phyloP scores from a whole-genome alignment of 2,888 invertebrate genomes.

The Sminthurides aquaticus region DNA sequence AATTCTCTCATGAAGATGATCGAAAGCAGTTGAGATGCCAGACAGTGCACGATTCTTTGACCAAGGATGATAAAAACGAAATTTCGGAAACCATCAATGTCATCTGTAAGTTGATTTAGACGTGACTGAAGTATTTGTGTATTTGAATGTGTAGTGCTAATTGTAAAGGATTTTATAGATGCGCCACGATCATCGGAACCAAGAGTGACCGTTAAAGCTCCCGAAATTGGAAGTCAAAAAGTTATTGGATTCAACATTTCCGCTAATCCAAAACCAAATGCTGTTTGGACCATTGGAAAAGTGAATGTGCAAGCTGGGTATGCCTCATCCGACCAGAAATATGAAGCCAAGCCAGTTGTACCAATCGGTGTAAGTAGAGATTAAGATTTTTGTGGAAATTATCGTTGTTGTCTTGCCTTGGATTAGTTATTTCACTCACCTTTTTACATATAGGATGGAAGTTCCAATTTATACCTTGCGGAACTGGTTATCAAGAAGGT shows the following conservation, averaged over 20 bases:
- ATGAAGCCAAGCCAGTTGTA: constrained; percentile 21
- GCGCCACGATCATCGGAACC: constrained; percentile 31
- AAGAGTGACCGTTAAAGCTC: constrained; percentile 23
- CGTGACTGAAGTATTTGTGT: constrained; percentile 6
- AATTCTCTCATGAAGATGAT: constrained; percentile 33
- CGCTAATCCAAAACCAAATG: constrained; percentile 35
- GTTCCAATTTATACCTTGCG: constrained; percentile 29
- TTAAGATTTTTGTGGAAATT: constrained; percentile 5
- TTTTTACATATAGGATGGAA: too few species aligned
- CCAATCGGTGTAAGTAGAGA: constrained; percentile 24
- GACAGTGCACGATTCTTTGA: constrained; percentile 34
- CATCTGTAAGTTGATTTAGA: constrained; percentile 30
- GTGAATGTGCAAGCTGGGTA: constrained; percentile 16
- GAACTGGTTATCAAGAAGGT: constrained; percentile 33
- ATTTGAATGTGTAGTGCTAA: neutral
- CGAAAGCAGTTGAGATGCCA: constrained; percentile 40
- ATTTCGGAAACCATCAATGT: constrained; percentile 26
- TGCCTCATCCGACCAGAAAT: constrained; percentile 19
- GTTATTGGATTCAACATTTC: constrained; percentile 37
- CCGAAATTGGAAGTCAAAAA: constrained; percentile 32
- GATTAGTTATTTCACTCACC: too few species aligned
- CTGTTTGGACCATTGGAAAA: constrained; percentile 31
- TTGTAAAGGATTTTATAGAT: constrained; percentile 18
- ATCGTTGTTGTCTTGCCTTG: too few species aligned
- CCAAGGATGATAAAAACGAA: constrained; percentile 31